phyloP scores from a whole-genome alignment of 2,888 invertebrate genomes.

The Dicyrtomina minuta region DNA sequence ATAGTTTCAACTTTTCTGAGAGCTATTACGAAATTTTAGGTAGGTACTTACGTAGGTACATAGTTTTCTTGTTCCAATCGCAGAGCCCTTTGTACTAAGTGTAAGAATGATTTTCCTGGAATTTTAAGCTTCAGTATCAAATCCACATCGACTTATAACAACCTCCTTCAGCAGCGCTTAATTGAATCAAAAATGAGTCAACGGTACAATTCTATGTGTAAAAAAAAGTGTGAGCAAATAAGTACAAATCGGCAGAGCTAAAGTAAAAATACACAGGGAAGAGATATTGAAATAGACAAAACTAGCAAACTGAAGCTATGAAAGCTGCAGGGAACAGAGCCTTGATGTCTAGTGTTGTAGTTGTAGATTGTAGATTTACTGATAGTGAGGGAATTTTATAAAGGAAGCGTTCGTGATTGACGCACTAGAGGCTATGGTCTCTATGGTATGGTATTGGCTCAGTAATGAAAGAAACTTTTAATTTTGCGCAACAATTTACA shows the following conservation, averaged over 20 bases:
- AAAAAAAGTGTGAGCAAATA: constrained; percentile 9
- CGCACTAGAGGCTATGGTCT: too few relatives aligned
- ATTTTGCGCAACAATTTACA: too few relatives aligned
- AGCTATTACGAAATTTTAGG: background rate
- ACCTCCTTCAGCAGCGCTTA: constrained; percentile 14
- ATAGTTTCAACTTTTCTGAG: background rate
- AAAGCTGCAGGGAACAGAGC: background rate
- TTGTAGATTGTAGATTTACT: too few relatives aligned
- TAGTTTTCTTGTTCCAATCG: background rate
- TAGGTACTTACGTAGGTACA: background rate
- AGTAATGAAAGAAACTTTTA: too few relatives aligned
- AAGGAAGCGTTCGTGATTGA: too few relatives aligned
- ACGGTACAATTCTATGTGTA: constrained; percentile 13
- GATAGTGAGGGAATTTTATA: too few relatives aligned
- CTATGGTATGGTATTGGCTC: too few relatives aligned
- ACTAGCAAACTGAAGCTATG: background rate
- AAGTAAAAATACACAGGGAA: background rate
- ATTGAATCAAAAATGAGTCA: constrained; percentile 23
- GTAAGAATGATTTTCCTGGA: constrained; percentile 34
- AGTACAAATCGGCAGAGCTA: background rate
- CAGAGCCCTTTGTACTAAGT: background rate
- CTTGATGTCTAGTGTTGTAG: background rate
- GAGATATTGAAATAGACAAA: too few relatives aligned
- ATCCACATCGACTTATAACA: too few relatives aligned
- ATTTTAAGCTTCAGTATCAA: constrained; percentile 28